Conservation (phyloP, 2,888 invertebrate genomes). For the Macrophya alboannulata region DNA sequence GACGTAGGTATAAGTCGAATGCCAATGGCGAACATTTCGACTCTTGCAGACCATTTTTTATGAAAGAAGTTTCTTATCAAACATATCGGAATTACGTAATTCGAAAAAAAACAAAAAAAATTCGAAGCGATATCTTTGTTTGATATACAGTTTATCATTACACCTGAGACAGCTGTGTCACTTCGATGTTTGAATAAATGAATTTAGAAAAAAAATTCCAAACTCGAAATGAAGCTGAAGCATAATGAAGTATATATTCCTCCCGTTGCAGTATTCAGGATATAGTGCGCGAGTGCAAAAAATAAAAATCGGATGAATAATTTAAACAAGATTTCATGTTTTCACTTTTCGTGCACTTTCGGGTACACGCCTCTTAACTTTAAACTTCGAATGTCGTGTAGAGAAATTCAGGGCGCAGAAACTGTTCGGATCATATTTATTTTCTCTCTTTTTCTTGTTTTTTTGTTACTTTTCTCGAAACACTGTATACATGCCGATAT, state of each 20-base stretch:
- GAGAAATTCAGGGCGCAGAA: not conserved
- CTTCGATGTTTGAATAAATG: not conserved
- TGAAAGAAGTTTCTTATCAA: not conserved
- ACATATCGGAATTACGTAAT: not conserved
- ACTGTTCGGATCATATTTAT: not conserved
- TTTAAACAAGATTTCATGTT: constrained; percentile 13
- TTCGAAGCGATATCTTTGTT: not conserved
- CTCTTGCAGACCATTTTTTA: constrained; percentile 3
- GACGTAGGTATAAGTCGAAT: constrained; percentile 41
- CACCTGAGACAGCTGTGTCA: not conserved
- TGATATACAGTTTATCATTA: too few relatives aligned
- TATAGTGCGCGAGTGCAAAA: not conserved
- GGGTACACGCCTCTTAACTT: constrained; percentile 16
- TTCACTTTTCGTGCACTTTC: constrained; percentile 34
- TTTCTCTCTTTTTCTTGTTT: not conserved
- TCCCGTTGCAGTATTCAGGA: not conserved
- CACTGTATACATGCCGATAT: not conserved
- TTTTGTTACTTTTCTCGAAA: not conserved
- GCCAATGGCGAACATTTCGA: constrained; percentile 23
- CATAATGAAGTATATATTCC: not conserved
- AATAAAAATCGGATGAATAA: not conserved
- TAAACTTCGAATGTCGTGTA: not conserved
- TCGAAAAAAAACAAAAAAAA: not conserved
- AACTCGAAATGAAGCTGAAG: not conserved
- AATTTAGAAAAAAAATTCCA: not conserved